A percentile compares a stretch with the other conserved stretches of the same genome.
Conservation (phyloP, 1,140 invertebrate genomes). For the Leptinotarsa undecemlineata region DNA sequence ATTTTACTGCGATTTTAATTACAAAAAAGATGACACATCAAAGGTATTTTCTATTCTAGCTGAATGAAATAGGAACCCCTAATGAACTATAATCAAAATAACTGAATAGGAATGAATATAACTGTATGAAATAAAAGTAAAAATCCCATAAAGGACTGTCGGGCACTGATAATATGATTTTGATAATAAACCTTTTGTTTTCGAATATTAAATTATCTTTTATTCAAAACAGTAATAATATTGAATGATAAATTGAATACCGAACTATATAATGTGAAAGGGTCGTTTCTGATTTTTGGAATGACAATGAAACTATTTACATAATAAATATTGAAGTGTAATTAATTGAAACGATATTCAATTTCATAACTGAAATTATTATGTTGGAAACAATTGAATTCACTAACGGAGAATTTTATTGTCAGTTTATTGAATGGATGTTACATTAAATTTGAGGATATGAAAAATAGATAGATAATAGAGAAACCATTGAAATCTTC, state of each 20-base stretch:
- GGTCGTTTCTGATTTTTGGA: not conserved
- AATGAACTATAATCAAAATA: not conserved
- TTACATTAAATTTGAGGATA: too few species aligned
- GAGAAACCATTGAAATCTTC: too few species aligned
- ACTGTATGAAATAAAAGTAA: not conserved
- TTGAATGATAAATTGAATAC: not conserved
- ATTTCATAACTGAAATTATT: conserved; percentile 8
- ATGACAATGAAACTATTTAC: conserved; percentile 11
- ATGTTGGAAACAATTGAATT: not conserved
- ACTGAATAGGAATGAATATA: not conserved
- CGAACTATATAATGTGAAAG: not conserved
- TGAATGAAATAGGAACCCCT: too few species aligned
- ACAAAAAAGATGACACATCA: too few species aligned
- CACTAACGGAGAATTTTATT: not conserved
- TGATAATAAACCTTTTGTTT: not conserved
- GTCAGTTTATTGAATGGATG: not conserved
- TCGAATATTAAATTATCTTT: not conserved
- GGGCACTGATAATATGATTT: not conserved
- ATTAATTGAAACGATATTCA: conserved; percentile 15
- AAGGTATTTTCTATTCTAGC: too few species aligned
- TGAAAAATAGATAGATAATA: too few species aligned
- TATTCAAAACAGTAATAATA: not conserved
- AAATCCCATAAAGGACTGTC: not conserved
- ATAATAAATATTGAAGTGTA: conserved; percentile 10
- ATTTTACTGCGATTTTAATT: too few species aligned